Conservation (phyloP, 2,888 invertebrate species). For the Timema cristinae region DNA sequence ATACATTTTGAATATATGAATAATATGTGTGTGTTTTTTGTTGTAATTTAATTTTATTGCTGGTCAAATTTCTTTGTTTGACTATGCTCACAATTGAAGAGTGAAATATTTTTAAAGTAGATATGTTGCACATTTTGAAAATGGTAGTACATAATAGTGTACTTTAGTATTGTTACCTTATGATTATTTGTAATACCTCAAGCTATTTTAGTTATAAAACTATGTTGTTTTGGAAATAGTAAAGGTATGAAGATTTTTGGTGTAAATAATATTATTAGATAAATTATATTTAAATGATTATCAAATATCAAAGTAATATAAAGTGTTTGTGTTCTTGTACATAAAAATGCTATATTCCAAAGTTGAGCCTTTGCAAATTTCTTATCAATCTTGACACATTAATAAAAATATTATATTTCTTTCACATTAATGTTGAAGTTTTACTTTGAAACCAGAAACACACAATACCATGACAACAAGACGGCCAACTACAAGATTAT, state of each 20-base stretch:
- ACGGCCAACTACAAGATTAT: no score
- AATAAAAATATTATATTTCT: slow-evolving; percentile 19
- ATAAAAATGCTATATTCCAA: slow-evolving; percentile 25
- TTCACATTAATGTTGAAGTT: no score
- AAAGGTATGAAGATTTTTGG: slow-evolving; percentile 10
- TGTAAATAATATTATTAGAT: slow-evolving; percentile 24
- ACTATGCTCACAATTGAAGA: no score
- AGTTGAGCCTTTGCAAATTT: slow-evolving; percentile 25
- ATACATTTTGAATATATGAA: not conserved
- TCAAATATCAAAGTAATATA: slow-evolving; percentile 23
- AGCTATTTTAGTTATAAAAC: slow-evolving; percentile 11
- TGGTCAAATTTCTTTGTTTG: no score
- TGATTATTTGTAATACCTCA: not conserved
- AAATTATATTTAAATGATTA: slow-evolving; percentile 22
- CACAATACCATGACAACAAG: no score
- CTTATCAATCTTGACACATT: slow-evolving; percentile 23
- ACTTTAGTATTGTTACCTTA: slow-evolving; percentile 1
- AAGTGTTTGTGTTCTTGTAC: slow-evolving; percentile 21
- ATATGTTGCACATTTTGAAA: not conserved
- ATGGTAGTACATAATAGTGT: not conserved
- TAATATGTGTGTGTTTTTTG: not conserved
- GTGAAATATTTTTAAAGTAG: no score
- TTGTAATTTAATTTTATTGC: no score
- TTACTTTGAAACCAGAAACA: no score
- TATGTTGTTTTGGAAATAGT: not conserved